Evolutionary conservation across 2,888 invertebrate genomes (phyloP), one percentile per base, ranked within the genome.

Genomic region (Argyresthia goedartella): DNA sequence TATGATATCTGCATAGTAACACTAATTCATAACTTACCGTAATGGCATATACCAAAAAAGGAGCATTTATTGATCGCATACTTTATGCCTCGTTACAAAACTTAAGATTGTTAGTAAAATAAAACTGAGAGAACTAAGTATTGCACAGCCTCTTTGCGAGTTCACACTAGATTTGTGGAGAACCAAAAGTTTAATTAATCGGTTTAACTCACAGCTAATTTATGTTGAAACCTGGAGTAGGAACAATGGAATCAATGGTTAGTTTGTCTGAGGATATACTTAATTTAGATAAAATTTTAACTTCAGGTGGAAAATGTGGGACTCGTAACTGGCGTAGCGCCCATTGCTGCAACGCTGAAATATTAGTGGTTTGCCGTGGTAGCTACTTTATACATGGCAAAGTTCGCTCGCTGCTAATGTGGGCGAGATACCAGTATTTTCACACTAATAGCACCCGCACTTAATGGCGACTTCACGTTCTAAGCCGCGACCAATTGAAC

Each of bases 301-400:
- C 35, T 48, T 35, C 48, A 48, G 48, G 48, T 48, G 15, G 48
- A 48, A 48, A 48, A 48, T 35, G 36, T 48, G 35, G 14, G 48
- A 36, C 48, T 36, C 48, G 48, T 14, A 8, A 11, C 48, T 48
- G 48, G 48, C 48, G 35, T 9, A 8, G 48, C 48, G 48, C 48
- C 48, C 48, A 36, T 14, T 44, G 36, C 36, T 15, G 35, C 47
- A n/a, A 8, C 47, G 11, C 47, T 48, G 48, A 48, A 36, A 35
- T 48, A 48, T 35, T 25, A 15, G 36, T 15, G 48, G 36, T 36
- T 36, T 35, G 10, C 9, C 46, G n/a, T 34, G 34, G 9, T 35
- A 10, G 48, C 35, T 8, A 36, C 36, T 48, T 48, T 48, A 44
- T 44, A 34, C 34, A 11, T 34, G 34, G 47, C 33, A 33, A 47